Conservation (phyloP, 2,113 vertebrate genomes). For the Misgurnus mizolepis region DNA sequence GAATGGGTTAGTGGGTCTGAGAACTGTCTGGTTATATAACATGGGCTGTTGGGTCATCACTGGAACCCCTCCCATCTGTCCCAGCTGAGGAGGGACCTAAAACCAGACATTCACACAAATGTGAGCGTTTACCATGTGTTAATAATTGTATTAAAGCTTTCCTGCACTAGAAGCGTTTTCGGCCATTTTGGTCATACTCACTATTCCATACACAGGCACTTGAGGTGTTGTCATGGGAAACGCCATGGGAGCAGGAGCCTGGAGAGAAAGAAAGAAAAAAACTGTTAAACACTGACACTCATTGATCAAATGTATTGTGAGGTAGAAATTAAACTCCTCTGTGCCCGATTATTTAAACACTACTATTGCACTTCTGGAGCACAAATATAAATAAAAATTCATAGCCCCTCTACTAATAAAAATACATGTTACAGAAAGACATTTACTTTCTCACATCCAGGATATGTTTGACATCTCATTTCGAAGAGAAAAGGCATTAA, state of each 20-base stretch:
- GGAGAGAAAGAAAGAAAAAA: constrained; percentile 45
- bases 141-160: too few relatives aligned
- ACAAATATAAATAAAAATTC: neutral
- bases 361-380: neutral
- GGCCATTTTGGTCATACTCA: constrained; percentile 65
- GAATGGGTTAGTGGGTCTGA: constrained; percentile 85
- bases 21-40: constrained; percentile 83
- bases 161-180: neutral
- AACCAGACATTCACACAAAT: neutral
- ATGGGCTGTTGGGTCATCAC: constrained; percentile 83
- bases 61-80: constrained; percentile 78
- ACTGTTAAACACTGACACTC: neutral
- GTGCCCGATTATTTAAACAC: neutral
- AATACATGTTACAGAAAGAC: too few relatives aligned
- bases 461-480: neutral
- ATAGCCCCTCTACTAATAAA: neutral
- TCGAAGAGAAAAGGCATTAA: neutral
- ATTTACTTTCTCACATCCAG: too few relatives aligned
- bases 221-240: constrained; percentile 87
- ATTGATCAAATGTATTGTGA: neutral
- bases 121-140: too few relatives aligned
- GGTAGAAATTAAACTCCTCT: neutral
- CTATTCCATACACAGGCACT: constrained; percentile 95
- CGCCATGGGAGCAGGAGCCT: constrained; percentile 82
- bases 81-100: constrained; percentile 84